These are phyloP conservation scores for Spisula subtruncata DNA, from an alignment of 2,888 invertebrate species.

Conservation along the genomic window DNA sequence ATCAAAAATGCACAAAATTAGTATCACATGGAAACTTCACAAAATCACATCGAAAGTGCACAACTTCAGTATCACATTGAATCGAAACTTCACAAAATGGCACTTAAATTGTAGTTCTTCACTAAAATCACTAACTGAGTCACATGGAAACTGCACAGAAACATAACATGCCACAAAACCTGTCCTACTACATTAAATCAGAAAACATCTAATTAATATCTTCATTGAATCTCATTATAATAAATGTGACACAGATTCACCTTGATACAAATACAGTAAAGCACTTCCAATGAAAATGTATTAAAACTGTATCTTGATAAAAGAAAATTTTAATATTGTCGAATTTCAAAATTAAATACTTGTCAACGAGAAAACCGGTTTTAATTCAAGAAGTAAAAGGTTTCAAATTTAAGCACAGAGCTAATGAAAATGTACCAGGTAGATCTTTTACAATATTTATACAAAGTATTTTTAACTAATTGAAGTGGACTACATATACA, in stretches of 20 bases:
- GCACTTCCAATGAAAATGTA: background rate
- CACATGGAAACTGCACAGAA: background rate
- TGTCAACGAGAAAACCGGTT: background rate
- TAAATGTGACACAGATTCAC: background rate
- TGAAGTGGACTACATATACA: conserved; percentile 9
- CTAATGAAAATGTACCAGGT: background rate
- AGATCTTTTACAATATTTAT: conserved; percentile 5
- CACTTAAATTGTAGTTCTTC: no score
- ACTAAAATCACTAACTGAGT: no score
- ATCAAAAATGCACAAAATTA: background rate
- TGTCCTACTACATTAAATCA: background rate
- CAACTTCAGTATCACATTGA: background rate
- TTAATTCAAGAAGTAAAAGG: background rate
- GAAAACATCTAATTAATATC: conserved; percentile 22
- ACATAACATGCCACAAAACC: background rate
- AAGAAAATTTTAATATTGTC: conserved; percentile 15
- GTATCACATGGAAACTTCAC: background rate
- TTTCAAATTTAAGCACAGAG: background rate
- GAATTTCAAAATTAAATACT: conserved; percentile 1
- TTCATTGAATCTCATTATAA: conserved; percentile 3
- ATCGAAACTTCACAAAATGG: background rate
- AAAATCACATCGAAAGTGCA: background rate
- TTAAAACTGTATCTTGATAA: background rate
- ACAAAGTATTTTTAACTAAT: conserved; percentile 19
- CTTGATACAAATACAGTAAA: background rate